Evolutionary conservation across 2,113 vertebrate species (phyloP), one percentile per base, ranked within the genome.

Genomic region (Brachyistius frenatus): DNA sequence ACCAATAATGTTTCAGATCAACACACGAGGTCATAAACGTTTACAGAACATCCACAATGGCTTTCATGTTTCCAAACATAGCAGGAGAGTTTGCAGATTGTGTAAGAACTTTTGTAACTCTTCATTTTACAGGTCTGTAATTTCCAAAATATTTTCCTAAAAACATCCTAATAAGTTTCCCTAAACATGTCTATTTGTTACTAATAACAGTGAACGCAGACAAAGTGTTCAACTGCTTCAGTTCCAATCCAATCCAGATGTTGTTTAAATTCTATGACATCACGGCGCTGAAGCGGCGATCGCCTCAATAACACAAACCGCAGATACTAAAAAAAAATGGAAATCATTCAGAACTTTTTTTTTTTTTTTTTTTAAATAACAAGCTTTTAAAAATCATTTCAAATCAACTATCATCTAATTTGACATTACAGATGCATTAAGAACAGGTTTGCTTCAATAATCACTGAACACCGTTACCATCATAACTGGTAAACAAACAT

Each of bases 401-500:
- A 55, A 55, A 54, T 33, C 73, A 63, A 49, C 5, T 14, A 46
- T 9, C 13, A 31, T 57, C 41, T 62, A 63, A 23, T 81, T 75
- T 39, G 70, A 81, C 70, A 76, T 37, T 3, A 66, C 52, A 71
- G 35, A 75, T 5, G 9, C 35, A 63, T 53, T 16, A 0, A 56
- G 52, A 73, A 78, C 14, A 77, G 0, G 73, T 66, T 64, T 52
- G 50, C 66, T 72, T 76, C 52, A 3, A 55, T 68, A 32, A 71
- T 44, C 16, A 77, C 82, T 88, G 82, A 83, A 84, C 87, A 89
- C 39, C 23, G 44, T 63, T 76, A 84, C 78, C 76, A 81, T 86
- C 37, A 66, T 0, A 86, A 71, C 57, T 73, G 83, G 83, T 83
- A 88, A 84, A 90, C 76, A 88, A 84, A 90, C 76, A 67, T 86